Evolutionary conservation across 2,797 vertebrate genomes (phyloP), one percentile per base, ranked within the genome.

Genomic region (Rallus crepitans): DNA sequence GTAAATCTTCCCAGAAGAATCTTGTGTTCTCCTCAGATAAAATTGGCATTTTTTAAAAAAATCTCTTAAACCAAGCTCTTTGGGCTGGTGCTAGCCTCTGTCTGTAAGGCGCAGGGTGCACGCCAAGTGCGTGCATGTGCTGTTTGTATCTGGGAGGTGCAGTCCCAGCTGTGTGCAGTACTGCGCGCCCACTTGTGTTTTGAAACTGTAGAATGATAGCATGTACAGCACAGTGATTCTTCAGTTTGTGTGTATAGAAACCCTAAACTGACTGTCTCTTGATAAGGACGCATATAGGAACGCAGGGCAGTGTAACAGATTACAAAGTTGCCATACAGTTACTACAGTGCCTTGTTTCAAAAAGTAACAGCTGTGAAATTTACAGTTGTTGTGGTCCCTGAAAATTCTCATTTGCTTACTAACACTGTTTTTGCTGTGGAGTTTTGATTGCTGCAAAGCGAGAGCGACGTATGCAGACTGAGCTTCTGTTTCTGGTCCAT

Each of bases 71-170:
- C 53, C 28, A 19, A 33, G 20, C 47, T 56, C 1, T 82, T 69
- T 15, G 64, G 45, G 7, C 27, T 37, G 35, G 37, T 35, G 23
- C 76, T 63, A 66, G 19, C 19, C 11, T 57, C 70, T 90, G 37
- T 63, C 19, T 13, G 0, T 47, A 28, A 59, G 0, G 0, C 24
- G 45, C 57, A 50, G 33, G 18, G 42, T 45, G 42, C 42, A 19
- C 42, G 9, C 42, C 42, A 45, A 30, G 15, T 65, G 33, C 15
- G 5, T 33, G 35, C 9, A 1, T 42, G 19, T n/a, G 35, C 0
- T 0, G 16, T 55, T 82, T 14, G 2, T 66, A 20, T 30, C 39
- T 50, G 47, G 30, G 21, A 82, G 21, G 27, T 66, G 18, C 3
- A 3, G 40, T 90, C 42, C 31, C 59, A 52, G 77, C 59, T 73